A percentile compares a stretch with the other conserved stretches of the same genome.
phyloP scores from a whole-genome alignment of 2,113 vertebrate species.

The Rafetus swinhoei region DNA sequence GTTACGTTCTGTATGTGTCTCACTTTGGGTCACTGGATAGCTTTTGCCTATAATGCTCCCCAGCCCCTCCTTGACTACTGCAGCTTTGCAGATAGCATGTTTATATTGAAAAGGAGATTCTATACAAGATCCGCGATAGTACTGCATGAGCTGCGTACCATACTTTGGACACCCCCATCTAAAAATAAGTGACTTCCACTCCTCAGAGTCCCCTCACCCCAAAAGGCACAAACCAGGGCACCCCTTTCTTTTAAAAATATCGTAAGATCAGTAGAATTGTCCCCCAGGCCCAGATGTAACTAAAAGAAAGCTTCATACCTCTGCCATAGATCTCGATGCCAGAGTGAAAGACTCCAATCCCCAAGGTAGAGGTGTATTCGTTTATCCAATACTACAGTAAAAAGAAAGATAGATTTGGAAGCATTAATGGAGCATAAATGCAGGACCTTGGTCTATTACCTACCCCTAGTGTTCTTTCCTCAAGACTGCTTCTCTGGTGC shows the following conservation, averaged over 20 bases:
- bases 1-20: background rate
- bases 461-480: background rate
- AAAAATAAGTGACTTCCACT: background rate
- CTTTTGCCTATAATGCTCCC: background rate
- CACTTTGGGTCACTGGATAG: background rate
- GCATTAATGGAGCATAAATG: constrained; percentile 42
- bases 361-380: constrained; percentile 94
- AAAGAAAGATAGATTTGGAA: constrained; percentile 48
- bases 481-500: background rate
- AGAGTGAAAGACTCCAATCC: constrained; percentile 96
- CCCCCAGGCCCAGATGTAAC: background rate
- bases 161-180: background rate
- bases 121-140: background rate
- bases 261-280: background rate
- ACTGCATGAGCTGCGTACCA: rapidly evolving
- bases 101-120: background rate
- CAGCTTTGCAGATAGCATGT: background rate
- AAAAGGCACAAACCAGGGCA: background rate
- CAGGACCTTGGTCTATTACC: background rate
- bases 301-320: constrained; percentile 80
- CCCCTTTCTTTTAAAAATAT: background rate
- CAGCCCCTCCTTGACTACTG: background rate
- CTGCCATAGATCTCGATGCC: constrained; percentile 94
- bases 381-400: constrained; percentile 94
- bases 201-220: background rate